Evolutionary conservation across 2,113 vertebrate genomes (phyloP).

Genomic region (Mustela nigripes): DNA sequence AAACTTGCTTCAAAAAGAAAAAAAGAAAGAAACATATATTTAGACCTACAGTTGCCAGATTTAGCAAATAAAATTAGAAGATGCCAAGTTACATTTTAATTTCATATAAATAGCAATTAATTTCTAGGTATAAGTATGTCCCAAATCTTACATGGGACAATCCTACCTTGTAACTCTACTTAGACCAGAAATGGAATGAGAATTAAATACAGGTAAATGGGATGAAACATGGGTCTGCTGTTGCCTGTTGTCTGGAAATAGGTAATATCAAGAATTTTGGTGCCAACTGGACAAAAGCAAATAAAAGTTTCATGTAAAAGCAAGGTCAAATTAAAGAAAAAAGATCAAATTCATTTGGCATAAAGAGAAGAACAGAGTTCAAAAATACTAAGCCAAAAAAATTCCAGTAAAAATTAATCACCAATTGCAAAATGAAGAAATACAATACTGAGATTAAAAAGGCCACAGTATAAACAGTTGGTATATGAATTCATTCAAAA

Average conservation of each 20-base stretch:
- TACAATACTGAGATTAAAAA: constrained; percentile 23
- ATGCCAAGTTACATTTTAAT: background rate
- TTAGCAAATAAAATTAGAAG: background rate
- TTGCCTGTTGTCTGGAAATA: background rate
- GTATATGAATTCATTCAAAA: background rate
- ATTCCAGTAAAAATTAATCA: background rate
- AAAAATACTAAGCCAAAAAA: background rate
- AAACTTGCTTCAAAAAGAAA: background rate
- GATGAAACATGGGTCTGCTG: background rate
- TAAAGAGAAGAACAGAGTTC: background rate
- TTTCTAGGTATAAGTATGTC: background rate
- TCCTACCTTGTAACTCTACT: background rate
- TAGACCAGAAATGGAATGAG: background rate
- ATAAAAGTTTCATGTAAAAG: background rate
- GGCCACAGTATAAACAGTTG: background rate
- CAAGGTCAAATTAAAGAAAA: background rate
- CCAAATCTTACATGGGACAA: background rate
- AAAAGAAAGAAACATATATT: background rate
- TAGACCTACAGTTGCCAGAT: background rate
- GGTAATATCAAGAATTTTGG: background rate
- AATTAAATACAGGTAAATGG: background rate
- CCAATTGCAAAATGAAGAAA: background rate
- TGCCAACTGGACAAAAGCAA: background rate
- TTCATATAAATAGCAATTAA: background rate
- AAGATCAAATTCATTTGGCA: background rate